Evolutionary conservation across 2,113 vertebrate genomes (phyloP).

Genomic region (Seriola dumerili): DNA sequence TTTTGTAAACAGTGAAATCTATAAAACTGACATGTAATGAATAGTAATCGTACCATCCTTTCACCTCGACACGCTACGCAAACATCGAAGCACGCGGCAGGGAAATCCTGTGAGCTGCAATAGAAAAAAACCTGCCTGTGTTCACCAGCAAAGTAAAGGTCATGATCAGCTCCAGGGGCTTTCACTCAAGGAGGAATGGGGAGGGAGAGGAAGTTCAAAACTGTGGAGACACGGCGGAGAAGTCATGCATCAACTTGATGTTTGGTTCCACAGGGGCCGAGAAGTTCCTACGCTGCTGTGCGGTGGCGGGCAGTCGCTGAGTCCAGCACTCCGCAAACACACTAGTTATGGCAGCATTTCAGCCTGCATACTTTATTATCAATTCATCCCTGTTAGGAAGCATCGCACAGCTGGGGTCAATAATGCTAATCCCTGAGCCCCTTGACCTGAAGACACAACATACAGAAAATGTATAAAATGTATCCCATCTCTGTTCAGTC

Average conservation of each 20-base stretch:
- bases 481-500: too few species aligned
- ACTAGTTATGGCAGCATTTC: slow-evolving; percentile 6
- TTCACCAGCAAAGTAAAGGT: slow-evolving; percentile 40
- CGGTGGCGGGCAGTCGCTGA: neutral
- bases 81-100: neutral
- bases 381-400: neutral
- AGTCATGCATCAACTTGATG: slow-evolving; percentile 72
- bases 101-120: slow-evolving; percentile 1
- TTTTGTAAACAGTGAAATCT: slow-evolving; percentile 19
- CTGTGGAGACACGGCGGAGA: slow-evolving; percentile 50
- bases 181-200: neutral
- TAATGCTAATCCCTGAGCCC: neutral
- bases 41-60: neutral
- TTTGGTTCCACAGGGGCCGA: slow-evolving; percentile 58
- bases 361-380: slow-evolving; percentile 9
- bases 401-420: slow-evolving; percentile 5
- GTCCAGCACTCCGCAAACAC: slow-evolving; percentile 20
- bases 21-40: slow-evolving; percentile 22
- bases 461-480: neutral
- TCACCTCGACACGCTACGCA: neutral
- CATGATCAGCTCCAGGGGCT: slow-evolving; percentile 46
- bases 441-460: neutral
- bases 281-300: slow-evolving; percentile 27
- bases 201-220: slow-evolving; percentile 45
- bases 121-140: neutral